phyloP scores from a whole-genome alignment of 2,113 vertebrate genomes.

The Leptocoma aspasia region DNA sequence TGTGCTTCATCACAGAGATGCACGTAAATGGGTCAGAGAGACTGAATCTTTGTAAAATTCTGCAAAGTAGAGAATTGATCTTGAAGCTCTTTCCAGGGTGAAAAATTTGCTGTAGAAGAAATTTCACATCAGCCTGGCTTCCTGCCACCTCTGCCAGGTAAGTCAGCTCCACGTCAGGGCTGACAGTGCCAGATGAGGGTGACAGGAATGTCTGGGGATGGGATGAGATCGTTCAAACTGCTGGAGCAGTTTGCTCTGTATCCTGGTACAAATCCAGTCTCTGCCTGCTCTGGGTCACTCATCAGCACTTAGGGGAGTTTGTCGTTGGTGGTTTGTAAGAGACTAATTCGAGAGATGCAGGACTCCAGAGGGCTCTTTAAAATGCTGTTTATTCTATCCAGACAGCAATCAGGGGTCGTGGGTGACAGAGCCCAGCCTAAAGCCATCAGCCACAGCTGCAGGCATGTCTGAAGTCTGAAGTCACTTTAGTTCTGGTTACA shows the following conservation, averaged over 20 bases:
- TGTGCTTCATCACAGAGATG: not conserved
- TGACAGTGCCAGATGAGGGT: not conserved
- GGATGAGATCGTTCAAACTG: not conserved
- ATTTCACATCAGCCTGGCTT: not conserved
- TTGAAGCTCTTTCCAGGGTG: not conserved
- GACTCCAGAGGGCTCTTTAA: too few relatives aligned
- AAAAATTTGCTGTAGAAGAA: not conserved
- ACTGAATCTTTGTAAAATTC: not conserved
- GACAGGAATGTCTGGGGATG: not conserved
- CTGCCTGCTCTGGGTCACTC: not conserved
- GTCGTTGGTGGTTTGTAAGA: not conserved
- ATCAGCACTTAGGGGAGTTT: not conserved
- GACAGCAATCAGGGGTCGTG: too few relatives aligned
- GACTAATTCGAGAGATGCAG: too few relatives aligned
- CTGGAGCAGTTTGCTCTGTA: not conserved
- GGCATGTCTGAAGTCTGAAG: too few relatives aligned
- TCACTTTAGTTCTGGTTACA: too few relatives aligned
- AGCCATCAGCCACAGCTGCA: too few relatives aligned
- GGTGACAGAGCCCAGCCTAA: too few relatives aligned
- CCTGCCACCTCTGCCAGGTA: not conserved
- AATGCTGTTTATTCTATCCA: too few relatives aligned
- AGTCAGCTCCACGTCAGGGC: not conserved
- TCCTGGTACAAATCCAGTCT: not conserved
- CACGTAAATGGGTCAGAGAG: not conserved
- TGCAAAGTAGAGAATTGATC: not conserved